Base-by-base conservation (phyloP, 1,140 invertebrate genomes). In the Drosophila willistoni region DNA sequence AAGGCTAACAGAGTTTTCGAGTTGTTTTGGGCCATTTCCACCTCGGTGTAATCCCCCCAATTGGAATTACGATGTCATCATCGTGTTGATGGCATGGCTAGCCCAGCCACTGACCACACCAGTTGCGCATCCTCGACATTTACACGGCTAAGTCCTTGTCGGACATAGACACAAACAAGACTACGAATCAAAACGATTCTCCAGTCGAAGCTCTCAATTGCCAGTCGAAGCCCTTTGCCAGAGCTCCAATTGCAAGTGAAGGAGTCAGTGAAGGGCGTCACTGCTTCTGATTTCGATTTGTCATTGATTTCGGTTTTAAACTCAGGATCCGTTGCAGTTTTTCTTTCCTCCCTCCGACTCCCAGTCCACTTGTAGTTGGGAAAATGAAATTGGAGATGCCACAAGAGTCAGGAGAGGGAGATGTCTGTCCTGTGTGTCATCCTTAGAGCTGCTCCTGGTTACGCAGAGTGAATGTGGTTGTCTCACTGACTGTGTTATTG, bases 101-200 rank as follows among this genome's bases (percentile, higher is more conserved):
- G 55, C 14, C 56, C 14, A 59, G 33, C 56, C 33, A 17, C n/a
- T 57, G 55, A 57, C 29, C 61, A 68, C 29, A 56, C 33, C 19
- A 60, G 22, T 22, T 61, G 56, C 64, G 41, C 47, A 66, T 74
- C 70, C 67, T 74, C 57, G 66, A 71, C 74, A 51, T 51, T 70
- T 77, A 74, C 71, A 77, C 57, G 66, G 71, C 74, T 77, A 73
- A 77, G 66, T 70, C 71, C 75, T 44, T 77, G 75, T 77, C 42
- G 51, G 56, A 77, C 71, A 74, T 59, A 63, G 67, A 77, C 71
- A 70, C 63, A 73, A 68, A 68, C 73, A 68, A 41, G 13, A 29
- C 55, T 34, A 56, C 22, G 12, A 63, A 51, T 51, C 22, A 68
- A 44, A 64, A 65, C 61, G 68, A 68, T 55, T 68, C 34, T 36